Evolutionary conservation across 2,888 invertebrate species (phyloP).

Genomic region (Limnephilus rhombicus): DNA sequence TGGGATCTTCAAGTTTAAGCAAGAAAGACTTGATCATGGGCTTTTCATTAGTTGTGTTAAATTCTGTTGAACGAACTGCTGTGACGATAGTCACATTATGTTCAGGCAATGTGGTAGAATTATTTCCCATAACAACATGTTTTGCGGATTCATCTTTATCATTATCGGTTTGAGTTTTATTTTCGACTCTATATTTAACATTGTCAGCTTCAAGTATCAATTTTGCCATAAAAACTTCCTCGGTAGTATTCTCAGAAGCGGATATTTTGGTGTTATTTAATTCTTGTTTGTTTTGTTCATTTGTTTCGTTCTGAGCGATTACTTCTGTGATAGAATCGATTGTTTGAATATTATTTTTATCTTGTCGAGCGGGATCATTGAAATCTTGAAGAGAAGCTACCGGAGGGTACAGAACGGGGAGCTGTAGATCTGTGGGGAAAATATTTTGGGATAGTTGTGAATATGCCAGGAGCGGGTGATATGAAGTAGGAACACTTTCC

Average conservation of each 20-base stretch:
- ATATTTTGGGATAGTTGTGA: conserved; percentile 62
- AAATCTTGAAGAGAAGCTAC: conserved; percentile 5
- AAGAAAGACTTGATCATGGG: not conserved
- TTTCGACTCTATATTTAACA: not conserved
- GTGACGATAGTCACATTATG: not conserved
- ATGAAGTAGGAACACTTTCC: conserved; percentile 48
- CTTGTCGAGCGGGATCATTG: not conserved
- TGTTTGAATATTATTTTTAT: not conserved
- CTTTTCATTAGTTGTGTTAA: not conserved
- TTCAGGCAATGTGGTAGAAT: not conserved
- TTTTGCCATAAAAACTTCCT: not conserved
- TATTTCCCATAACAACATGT: not conserved
- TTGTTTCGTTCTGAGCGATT: not conserved
- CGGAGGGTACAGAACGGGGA: conserved; percentile 64
- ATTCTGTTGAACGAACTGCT: not conserved
- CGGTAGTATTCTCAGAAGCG: not conserved
- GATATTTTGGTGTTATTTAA: not conserved
- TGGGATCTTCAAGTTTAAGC: not conserved
- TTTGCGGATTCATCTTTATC: not conserved
- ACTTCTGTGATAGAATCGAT: not conserved
- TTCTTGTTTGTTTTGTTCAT: not conserved
- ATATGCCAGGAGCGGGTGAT: conserved; percentile 61
- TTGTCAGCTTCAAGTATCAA: not conserved
- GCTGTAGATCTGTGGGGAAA: conserved; percentile 62
- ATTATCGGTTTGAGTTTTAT: not conserved